Base-by-base conservation (phyloP, 2,797 vertebrate genomes). In the Chaetodon trifasciatus region DNA sequence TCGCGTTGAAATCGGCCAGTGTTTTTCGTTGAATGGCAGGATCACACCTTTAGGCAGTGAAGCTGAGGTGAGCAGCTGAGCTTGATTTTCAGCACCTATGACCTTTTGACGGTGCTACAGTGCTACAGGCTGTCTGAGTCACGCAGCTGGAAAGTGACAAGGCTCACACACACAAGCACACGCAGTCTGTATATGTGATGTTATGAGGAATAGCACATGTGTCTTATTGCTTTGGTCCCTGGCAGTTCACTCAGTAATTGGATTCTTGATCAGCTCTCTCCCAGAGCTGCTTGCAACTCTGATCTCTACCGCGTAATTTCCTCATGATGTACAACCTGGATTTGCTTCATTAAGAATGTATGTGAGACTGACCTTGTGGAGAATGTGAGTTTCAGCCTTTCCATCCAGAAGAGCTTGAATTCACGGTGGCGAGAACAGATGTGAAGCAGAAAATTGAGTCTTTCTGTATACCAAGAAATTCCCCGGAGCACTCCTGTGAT, bases 331-430 rank as follows among this genome's bases (percentile, higher is more conserved):
- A 73, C 35, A 76, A 81, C 65, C 68, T 55, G 55, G 50, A 35
- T 44, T 56, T 64, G 35, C 72, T 62, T 81, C 78, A 88, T 86
- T 83, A 82, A 55, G 32, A 79, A 86, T 82, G 42, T 21, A 78
- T 79, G 78, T 65, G 62, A 81, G 37, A 47, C 70, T 62, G 76
- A 81, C 73, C 70, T 81, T 62, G 74, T 74, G 21, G 24, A 53
- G 19, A 82, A 78, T 64, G 35, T 76, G 47, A 56, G 19, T 66
- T 72, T 76, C 64, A 69, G 61, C 32, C 64, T 76, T 74, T 86
- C 42, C 68, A 62, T 84, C 69, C 84, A 84, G 61, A 88, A 76
- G 58, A 83, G 66, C 61, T 81, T 76, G 73, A 66, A 40, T 80
- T 65, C 65, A 61, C 73, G 52, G 47, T 11, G 3, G 42, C 50